Percentiles rank a stretch among this genome's conserved stretches.
Conservation (phyloP, 2,113 vertebrate species). For the Onychostoma macrolepis region DNA sequence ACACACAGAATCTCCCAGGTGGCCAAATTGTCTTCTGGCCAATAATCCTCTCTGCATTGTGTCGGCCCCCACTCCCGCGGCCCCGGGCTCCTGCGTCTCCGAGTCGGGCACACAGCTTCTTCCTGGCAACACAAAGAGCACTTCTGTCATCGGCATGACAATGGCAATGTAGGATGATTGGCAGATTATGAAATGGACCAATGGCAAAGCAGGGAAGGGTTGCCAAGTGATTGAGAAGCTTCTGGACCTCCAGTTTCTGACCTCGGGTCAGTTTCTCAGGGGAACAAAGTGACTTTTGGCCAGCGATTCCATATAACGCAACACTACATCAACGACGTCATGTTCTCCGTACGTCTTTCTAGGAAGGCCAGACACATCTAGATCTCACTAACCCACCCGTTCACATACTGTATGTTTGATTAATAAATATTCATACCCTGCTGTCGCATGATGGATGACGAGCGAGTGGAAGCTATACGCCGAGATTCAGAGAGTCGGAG, state of each 20-base stretch:
- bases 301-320: not conserved
- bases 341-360: not conserved
- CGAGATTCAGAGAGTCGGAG: not conserved
- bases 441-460: slow-evolving; percentile 39
- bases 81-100: slow-evolving; percentile 54
- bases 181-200: slow-evolving; percentile 71
- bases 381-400: not conserved
- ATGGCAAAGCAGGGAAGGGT: slow-evolving; percentile 56
- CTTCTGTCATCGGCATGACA: slow-evolving; percentile 63
- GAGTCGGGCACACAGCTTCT: slow-evolving; percentile 73
- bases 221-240: slow-evolving; percentile 53
- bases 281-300: slow-evolving; percentile 26
- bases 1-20: slow-evolving; percentile 56
- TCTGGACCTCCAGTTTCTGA: slow-evolving; percentile 57
- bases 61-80: slow-evolving; percentile 39
- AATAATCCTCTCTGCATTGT: slow-evolving; percentile 66
- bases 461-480: not conserved
- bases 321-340: not conserved
- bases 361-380: not conserved
- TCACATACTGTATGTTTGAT: slow-evolving; percentile 45
- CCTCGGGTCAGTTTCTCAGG: slow-evolving; percentile 44
- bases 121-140: slow-evolving; percentile 68
- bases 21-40: slow-evolving; percentile 57
- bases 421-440: slow-evolving; percentile 54
- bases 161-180: slow-evolving; percentile 72